Evolutionary conservation across 30 jellyfish, hydroid and myxozoan genomes (phyloP), one percentile per base, ranked within the genome.

Genomic region (Aurelia sp.): DNA sequence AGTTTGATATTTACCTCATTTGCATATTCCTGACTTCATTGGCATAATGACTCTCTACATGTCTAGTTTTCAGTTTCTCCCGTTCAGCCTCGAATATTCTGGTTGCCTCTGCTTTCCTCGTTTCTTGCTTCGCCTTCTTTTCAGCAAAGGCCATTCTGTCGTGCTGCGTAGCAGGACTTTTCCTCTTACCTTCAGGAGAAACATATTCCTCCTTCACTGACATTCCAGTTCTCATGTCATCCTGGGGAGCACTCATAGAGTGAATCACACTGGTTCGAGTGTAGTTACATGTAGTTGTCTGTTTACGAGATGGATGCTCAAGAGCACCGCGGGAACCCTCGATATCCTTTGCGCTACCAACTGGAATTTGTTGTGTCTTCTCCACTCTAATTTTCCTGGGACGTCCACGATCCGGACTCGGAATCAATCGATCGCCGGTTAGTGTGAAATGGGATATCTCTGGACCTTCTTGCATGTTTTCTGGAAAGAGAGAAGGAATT

Each of bases 401-500:
- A 69, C 97, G 97, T 20, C 99, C 99, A 78, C 99, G 97, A 16
- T 92, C 92, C 15, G 99, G 97, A 44, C 96, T 94, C 20, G 91
- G 91, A n/a, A 85, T 90, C 15, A 90, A 90, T 44, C 87, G 81
- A 23, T 89, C 99, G 58, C 90, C 89, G 3, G 97, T 94, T 23
- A 94, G 79, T 33, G 99, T 94, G 80, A 83, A 94, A 15, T 97
- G 99, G 17, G 96, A 83, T 82, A 86, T 79, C 6, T 94, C 97
- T 13, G 97, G 90, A 19, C 81, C 96, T 5, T 78, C 92, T 61
- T 72, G 91, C 71, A 73, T 47, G 63, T 71, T 83, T 15, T 70
- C 84, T 81, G 55, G 19, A 81, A 81, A 20, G 18, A 67, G 55
- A 44, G 55, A 44, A 44, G 55, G 55, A 37, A 37, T 0, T 44